A percentile compares a stretch with the other conserved stretches of the same genome.
Evolutionary conservation across 2,113 vertebrate genomes (phyloP).

Genomic region (Petrocephalus zakoni): DNA sequence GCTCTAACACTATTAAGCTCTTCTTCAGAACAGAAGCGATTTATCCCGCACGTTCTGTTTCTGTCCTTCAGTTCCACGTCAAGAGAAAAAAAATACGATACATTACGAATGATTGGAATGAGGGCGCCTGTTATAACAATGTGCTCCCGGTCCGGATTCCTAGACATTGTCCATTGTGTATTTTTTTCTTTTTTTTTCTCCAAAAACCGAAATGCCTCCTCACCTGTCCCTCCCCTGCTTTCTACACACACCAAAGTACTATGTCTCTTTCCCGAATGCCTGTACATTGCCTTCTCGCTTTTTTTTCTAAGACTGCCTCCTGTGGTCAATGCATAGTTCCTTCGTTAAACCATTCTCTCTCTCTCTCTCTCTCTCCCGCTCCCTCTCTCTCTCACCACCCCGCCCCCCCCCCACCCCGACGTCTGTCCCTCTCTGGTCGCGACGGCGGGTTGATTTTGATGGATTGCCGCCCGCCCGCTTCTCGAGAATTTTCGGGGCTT

Average conservation of each 20-base stretch:
- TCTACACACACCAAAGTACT: conserved; percentile 39
- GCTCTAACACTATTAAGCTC: conserved; percentile 47
- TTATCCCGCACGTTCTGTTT: conserved; percentile 47
- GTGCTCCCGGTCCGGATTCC: background rate
- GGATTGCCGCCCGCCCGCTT: background rate
- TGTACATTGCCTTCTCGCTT: conserved; percentile 69
- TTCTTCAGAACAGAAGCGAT: conserved; percentile 51
- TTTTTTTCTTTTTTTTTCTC: conserved; percentile 46
- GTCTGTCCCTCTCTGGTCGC: background rate
- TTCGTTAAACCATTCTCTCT: conserved; percentile 52
- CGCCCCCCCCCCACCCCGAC: too few relatives aligned
- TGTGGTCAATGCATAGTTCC: conserved; percentile 87
- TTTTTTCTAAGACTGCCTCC: conserved; percentile 79
- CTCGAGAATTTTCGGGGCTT: background rate
- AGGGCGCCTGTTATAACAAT: background rate
- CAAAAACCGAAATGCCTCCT: conserved; percentile 25
- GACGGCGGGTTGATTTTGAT: background rate
- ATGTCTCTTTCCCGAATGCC: conserved; percentile 70
- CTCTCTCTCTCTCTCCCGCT: background rate
- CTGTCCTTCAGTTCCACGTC: conserved; percentile 11
- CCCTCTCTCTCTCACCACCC: too few relatives aligned
- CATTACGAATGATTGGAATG: background rate
- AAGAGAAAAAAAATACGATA: conserved; percentile 1
- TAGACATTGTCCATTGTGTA: background rate
- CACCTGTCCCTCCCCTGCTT: conserved; percentile 44